These are phyloP conservation scores for Drosophila nikananu DNA, from an alignment of 1,140 invertebrate genomes.

Conservation along the genomic window DNA sequence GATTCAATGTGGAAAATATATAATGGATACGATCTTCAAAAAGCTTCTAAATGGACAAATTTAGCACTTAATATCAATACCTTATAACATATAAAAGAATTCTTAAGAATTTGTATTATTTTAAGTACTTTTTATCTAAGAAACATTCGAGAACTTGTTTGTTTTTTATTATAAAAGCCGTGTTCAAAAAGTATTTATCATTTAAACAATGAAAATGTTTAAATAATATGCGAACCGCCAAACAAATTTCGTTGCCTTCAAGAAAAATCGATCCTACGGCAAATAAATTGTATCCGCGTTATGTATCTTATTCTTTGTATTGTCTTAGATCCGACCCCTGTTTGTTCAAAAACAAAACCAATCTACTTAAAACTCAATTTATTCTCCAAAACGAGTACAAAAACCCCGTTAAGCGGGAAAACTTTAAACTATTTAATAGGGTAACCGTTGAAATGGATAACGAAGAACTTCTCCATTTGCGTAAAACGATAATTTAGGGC, in stretches of 20 bases:
- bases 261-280: background rate
- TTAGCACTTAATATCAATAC: background rate
- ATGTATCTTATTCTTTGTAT: background rate
- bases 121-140: background rate
- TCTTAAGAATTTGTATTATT: background rate
- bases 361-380: background rate
- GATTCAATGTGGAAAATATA: too few relatives aligned
- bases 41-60: background rate
- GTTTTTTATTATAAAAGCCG: too few relatives aligned
- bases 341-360: background rate
- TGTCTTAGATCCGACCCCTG: background rate
- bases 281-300: background rate
- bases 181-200: too few relatives aligned
- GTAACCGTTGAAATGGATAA: slow-evolving; percentile 20
- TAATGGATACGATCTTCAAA: background rate
- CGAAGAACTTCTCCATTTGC: slow-evolving; percentile 41
- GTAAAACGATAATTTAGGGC: slow-evolving; percentile 72
- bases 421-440: slow-evolving; percentile 24
- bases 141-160: background rate
- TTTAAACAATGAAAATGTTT: background rate
- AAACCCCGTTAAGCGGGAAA: background rate
- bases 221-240: background rate
- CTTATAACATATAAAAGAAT: too few relatives aligned
- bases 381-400: background rate
- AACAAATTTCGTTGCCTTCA: background rate